These are phyloP conservation scores for Aspidoscelis tigris DNA, from an alignment of 2,113 vertebrate species.

Conservation along the genomic window DNA sequence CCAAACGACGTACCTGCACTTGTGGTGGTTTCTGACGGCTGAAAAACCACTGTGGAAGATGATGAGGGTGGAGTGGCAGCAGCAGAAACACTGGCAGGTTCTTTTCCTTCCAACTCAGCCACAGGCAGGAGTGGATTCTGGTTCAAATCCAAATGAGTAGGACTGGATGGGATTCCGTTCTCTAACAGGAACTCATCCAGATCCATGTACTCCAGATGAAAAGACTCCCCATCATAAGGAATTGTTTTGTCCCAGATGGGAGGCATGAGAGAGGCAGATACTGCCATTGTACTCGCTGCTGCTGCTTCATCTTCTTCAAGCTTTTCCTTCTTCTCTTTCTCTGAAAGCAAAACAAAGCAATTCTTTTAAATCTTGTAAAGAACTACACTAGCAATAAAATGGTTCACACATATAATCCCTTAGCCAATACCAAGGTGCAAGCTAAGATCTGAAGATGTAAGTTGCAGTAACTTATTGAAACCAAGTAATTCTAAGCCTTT, in stretches of 20 bases:
- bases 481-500: neutral
- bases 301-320: conserved; percentile 82
- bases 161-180: conserved; percentile 92
- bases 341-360: conserved; percentile 71
- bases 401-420: neutral
- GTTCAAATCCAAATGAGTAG: conserved; percentile 80
- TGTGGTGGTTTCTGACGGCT: conserved; percentile 77
- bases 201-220: conserved; percentile 99
- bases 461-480: neutral
- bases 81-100: conserved; percentile 74
- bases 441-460: no score
- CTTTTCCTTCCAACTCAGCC: conserved; percentile 80
- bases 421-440: conserved; percentile 15
- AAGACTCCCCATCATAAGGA: conserved; percentile 95
- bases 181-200: conserved; percentile 97
- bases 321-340: conserved; percentile 85
- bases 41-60: conserved; percentile 77
- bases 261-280: conserved; percentile 94
- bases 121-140: conserved; percentile 84
- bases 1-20: conserved; percentile 73
- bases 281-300: conserved; percentile 81
- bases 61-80: conserved; percentile 72
- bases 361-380: conserved; percentile 24
- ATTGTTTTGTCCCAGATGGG: conserved; percentile 99
- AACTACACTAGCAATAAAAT: conserved; percentile 9